Conservation (phyloP, 2,113 vertebrate genomes). For the Pelobates fuscus region DNA sequence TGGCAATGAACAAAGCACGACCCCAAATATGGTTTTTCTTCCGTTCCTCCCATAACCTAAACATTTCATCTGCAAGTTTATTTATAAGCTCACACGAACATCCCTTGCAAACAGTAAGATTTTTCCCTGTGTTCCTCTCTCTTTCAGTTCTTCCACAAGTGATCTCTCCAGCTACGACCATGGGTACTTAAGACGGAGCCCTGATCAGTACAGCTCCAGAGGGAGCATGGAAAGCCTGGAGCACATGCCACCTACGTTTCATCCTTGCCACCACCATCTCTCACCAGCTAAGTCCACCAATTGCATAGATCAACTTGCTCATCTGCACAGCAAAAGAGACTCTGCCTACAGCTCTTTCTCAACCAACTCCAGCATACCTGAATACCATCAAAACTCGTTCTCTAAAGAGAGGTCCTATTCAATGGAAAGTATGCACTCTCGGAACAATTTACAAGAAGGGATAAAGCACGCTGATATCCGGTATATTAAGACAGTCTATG, state of each 20-base stretch:
- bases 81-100: slow-evolving; percentile 62
- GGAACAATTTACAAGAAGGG: slow-evolving; percentile 64
- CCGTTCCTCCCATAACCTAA: slow-evolving; percentile 65
- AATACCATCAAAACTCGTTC: slow-evolving; percentile 71
- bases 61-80: slow-evolving; percentile 62
- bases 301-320: slow-evolving; percentile 86
- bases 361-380: slow-evolving; percentile 89
- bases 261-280: slow-evolving; percentile 80
- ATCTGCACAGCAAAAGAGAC: slow-evolving; percentile 92
- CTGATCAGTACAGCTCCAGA: slow-evolving; percentile 91
- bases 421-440: slow-evolving; percentile 69
- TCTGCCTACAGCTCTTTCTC: slow-evolving; percentile 96
- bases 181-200: slow-evolving; percentile 86
- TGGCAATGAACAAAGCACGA: slow-evolving; percentile 58
- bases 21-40: slow-evolving; percentile 71
- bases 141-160: slow-evolving; percentile 82
- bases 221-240: slow-evolving; percentile 97
- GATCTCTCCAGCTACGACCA: slow-evolving; percentile 84
- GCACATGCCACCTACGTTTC: slow-evolving; percentile 75
- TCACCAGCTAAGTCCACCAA: slow-evolving; percentile 88
- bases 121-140: slow-evolving; percentile 49
- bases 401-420: slow-evolving; percentile 80
- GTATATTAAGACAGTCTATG: slow-evolving; percentile 80
- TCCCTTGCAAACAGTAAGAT: slow-evolving; percentile 50
- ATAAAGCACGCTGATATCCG: slow-evolving; percentile 84